A percentile compares a stretch with the other conserved stretches of the same genome.
Conservation (phyloP, 2,797 vertebrate species). For the Fratercula arctica region DNA sequence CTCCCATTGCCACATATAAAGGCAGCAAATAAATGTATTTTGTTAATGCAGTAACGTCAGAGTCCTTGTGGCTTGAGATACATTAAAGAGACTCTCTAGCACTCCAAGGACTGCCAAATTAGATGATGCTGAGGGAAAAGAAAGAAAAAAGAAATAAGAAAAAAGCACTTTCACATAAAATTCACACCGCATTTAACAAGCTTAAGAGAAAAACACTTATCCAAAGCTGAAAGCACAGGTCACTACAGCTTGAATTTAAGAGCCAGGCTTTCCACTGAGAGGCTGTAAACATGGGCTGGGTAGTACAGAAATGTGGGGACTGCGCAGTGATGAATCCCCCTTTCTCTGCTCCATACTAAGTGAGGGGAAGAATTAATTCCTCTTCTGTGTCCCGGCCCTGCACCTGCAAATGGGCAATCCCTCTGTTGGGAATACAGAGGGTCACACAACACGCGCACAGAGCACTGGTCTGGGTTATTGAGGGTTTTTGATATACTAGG, state of each 20-base stretch:
- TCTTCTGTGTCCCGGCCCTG: background rate
- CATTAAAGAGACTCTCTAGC: conserved; percentile 17
- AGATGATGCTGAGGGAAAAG: background rate
- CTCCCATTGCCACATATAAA: background rate
- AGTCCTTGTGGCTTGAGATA: background rate
- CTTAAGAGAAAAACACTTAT: conserved; percentile 23
- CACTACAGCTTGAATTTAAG: background rate
- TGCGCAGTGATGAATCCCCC: background rate
- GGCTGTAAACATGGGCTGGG: background rate
- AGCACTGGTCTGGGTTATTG: background rate
- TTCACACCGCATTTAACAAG: conserved; percentile 40
- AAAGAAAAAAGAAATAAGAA: conserved; percentile 3
- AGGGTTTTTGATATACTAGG: background rate
- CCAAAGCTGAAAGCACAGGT: background rate
- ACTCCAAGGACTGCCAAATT: conserved; percentile 4
- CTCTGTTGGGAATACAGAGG: background rate
- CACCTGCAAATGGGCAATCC: background rate
- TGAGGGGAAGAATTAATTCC: background rate
- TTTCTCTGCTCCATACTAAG: background rate
- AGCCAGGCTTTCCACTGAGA: background rate
- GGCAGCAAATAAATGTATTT: conserved; percentile 16
- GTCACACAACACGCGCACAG: background rate
- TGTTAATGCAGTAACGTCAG: conserved; percentile 18
- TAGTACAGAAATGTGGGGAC: background rate
- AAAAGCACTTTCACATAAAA: conserved; percentile 12